These are phyloP conservation scores for Bubo scandiacus DNA, from an alignment of 2,113 vertebrate species.

Conservation along the genomic window DNA sequence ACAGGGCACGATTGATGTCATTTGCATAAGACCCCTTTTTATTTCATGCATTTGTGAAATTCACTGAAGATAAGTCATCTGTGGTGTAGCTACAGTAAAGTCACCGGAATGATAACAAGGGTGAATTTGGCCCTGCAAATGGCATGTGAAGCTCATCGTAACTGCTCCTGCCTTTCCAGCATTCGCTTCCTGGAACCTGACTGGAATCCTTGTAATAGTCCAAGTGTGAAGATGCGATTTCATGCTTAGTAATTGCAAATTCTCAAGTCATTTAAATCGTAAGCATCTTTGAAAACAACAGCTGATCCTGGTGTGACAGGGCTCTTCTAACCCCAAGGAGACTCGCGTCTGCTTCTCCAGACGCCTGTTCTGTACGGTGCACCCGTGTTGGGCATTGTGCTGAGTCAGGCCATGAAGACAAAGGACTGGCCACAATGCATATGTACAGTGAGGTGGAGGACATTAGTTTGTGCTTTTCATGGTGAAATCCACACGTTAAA, in stretches of 20 bases:
- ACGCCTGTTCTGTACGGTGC: fast-evolving
- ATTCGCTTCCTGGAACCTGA: neutral
- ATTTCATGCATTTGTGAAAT: neutral
- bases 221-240: neutral
- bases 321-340: neutral
- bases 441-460: neutral
- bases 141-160: neutral
- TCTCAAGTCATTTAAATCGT: neutral
- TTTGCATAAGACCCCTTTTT: neutral
- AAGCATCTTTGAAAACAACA: conserved; percentile 13
- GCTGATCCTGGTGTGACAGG: neutral
- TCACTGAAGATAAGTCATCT: neutral
- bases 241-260: neutral
- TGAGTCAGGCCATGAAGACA: neutral
- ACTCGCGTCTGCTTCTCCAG: fast-evolving
- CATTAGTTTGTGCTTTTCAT: neutral
- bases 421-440: fast-evolving
- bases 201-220: conserved; percentile 30
- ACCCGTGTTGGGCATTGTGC: fast-evolving
- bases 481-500: neutral
- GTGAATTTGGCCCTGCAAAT: neutral
- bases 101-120: neutral
- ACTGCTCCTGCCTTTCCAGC: neutral
- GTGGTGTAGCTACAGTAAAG: neutral
- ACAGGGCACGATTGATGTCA: neutral